Evolutionary conservation across 2,113 vertebrate genomes (phyloP), one percentile per base, ranked within the genome.

Genomic region (Etheostoma cragini): DNA sequence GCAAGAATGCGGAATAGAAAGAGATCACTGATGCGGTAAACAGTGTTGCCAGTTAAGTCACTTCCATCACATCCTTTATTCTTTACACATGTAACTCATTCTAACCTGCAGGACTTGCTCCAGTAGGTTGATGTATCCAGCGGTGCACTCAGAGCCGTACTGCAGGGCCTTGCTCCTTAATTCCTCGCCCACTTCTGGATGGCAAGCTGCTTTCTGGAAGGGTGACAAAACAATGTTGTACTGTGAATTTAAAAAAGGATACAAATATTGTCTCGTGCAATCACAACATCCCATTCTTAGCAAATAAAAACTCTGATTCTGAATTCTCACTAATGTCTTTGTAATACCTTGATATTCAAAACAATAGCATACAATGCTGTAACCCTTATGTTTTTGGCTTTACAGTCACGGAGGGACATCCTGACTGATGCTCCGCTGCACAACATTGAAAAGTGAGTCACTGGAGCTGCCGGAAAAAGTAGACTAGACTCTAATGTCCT

Each of bases 51-150:
- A n/a, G n/a, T n/a, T 35, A 65, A 65, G 70, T 54, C 56, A 69
- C 56, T 21, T 35, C 12, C 26, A 83, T 11, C 38, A 42, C 38
- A 42, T 77, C 6, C 17, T 71, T 66, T 78, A 82, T 86, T 72
- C 38, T 72, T 72, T 38, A 80, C 50, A 58, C 54, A 49, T 17
- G 22, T 64, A 50, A 64, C 33, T 19, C 11, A 22, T 33, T 69
- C 80, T 94, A 54, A 99, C 98, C 96, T 96, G 93, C 30, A 99
- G 94, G 26, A 99, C 98, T 0, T 99, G 97, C 82, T 99, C 98
- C 76, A 99, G 94, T 81, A 99, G 96, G 58, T 96, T 96, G 86
- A 99, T 35, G 89, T 99, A 99, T 58, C 97, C 96, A 2, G 95
- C 87, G n/a, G 97, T 96, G 87, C 98, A 99, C 89, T 99, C 98